phyloP scores from a whole-genome alignment of 1,140 invertebrate genomes.

The Drosophila arizonae region DNA sequence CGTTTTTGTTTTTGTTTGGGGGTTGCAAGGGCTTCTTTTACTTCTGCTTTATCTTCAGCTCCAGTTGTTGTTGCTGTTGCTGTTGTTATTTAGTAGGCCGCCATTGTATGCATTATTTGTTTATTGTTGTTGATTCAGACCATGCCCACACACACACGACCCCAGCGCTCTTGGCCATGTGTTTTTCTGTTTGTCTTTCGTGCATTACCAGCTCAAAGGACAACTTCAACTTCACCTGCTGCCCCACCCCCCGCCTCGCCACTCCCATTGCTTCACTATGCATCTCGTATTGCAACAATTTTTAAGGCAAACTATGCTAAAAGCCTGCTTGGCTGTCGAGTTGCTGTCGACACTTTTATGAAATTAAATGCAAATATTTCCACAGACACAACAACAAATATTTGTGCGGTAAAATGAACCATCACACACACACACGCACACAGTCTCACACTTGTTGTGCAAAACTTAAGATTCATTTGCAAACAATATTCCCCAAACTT shows the following conservation, averaged over 20 bases:
- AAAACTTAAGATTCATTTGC: slow-evolving; percentile 59
- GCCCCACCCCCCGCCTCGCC: neutral
- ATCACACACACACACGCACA: slow-evolving; percentile 9
- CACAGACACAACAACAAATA: slow-evolving; percentile 57
- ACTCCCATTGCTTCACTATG: no score
- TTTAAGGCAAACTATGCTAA: slow-evolving; percentile 1
- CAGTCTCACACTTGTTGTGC: slow-evolving; percentile 16
- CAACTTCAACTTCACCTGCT: slow-evolving; percentile 14
- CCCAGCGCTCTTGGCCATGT: slow-evolving; percentile 17
- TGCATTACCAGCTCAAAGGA: slow-evolving; percentile 51
- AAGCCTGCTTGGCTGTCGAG: neutral
- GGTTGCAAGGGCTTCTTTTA: neutral
- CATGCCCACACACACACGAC: neutral
- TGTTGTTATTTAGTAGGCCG: slow-evolving; percentile 62
- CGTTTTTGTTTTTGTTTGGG: no score
- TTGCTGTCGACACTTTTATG: slow-evolving; percentile 41
- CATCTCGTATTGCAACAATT: slow-evolving; percentile 23
- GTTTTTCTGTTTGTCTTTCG: slow-evolving; percentile 46
- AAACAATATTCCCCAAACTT: slow-evolving; percentile 50
- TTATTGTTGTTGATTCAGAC: slow-evolving; percentile 64
- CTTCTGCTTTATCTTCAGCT: neutral
- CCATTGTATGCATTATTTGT: slow-evolving; percentile 68
- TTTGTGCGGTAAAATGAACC: slow-evolving; percentile 56
- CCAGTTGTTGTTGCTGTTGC: slow-evolving; percentile 25
- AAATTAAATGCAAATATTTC: slow-evolving; percentile 75